phyloP scores from a whole-genome alignment of 2,113 vertebrate genomes.

The Hydrochoerus hydrochaeris region DNA sequence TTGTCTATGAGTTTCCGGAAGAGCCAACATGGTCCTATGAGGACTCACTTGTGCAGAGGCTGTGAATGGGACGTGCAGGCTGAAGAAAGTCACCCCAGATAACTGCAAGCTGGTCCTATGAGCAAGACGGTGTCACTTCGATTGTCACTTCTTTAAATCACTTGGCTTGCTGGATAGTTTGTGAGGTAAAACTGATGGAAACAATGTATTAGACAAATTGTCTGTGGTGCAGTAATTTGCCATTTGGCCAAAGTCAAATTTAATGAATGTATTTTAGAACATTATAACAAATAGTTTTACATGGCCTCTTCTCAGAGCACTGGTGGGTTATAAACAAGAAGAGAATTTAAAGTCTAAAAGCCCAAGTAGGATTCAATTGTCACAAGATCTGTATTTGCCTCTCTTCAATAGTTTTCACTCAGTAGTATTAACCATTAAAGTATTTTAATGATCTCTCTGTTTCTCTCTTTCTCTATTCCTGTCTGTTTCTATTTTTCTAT shows the following conservation, averaged over 20 bases:
- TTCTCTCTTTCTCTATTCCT: not conserved
- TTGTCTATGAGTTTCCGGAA: not conserved
- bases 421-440: not conserved
- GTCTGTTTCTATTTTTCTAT: not conserved
- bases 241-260: not conserved
- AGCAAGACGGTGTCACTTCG: not conserved
- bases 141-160: not conserved
- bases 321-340: not conserved
- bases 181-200: not conserved
- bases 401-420: not conserved
- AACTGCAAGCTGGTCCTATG: not conserved
- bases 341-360: not conserved
- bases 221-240: not conserved
- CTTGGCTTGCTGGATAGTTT: not conserved
- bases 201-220: not conserved
- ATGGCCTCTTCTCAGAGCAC: not conserved
- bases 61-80: not conserved
- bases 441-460: not conserved
- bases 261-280: slow-evolving; percentile 11
- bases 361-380: not conserved
- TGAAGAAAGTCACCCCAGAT: not conserved
- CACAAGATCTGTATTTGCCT: not conserved
- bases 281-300: not conserved
- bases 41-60: not conserved
- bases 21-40: not conserved